A percentile compares a stretch with the other conserved stretches of the same genome.
phyloP scores from a whole-genome alignment of 1,140 invertebrate species.

The Gryllus bimaculatus region DNA sequence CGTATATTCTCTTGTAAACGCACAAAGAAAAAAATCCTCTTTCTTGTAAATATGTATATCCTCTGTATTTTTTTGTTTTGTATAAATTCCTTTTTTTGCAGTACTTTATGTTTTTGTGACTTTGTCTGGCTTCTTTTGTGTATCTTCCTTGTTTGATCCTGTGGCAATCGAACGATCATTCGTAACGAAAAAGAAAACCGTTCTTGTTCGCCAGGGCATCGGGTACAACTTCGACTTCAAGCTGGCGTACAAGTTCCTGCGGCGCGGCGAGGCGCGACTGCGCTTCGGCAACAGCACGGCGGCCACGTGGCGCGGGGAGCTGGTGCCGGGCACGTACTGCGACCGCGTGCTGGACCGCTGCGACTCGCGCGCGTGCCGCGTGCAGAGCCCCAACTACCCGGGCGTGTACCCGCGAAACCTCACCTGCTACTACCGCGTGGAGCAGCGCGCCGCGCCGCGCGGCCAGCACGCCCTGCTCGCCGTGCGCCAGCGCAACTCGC shows the following conservation, averaged over 20 bases:
- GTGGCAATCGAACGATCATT: no score
- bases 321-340: conserved; percentile 63
- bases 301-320: conserved; percentile 57
- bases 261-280: conserved; percentile 58
- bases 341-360: conserved; percentile 65
- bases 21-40: no score
- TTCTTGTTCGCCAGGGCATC: conserved; percentile 44
- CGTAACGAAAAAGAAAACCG: background rate
- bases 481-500: conserved; percentile 61
- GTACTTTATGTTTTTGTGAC: no score
- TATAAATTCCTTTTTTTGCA: no score
- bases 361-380: conserved; percentile 50
- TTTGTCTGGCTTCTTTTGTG: no score
- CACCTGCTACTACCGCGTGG: conserved; percentile 68
- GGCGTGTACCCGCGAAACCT: conserved; percentile 77
- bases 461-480: conserved; percentile 63
- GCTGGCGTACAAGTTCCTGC: conserved; percentile 70
- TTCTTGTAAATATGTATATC: no score
- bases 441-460: conserved; percentile 54
- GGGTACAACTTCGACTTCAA: conserved; percentile 76
- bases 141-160: no score
- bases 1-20: no score
- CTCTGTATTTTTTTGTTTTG: no score
- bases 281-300: conserved; percentile 64
- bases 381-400: conserved; percentile 78